Base-by-base conservation (phyloP, 2,797 vertebrate species). In the Eulemur mongoz region DNA sequence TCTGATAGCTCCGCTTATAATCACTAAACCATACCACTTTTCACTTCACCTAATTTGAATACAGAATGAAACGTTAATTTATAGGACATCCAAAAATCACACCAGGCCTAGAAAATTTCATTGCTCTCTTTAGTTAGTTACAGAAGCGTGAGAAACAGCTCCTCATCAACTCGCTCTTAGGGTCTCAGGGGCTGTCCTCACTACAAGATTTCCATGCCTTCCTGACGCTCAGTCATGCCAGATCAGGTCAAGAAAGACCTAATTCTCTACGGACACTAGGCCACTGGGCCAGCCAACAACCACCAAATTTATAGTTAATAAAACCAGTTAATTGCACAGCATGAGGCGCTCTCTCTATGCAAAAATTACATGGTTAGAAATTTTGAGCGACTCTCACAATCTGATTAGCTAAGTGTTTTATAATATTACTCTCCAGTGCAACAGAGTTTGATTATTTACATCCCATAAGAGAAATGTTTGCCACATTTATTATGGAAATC, bases 301-400 rank as follows among this genome's bases (percentile, higher is more conserved):
- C 95, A 89, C 22, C 32, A 57, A 96, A 94, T 94, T 97, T 78
- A 94, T 93, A 82, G 79, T 88, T 96, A 97, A 98, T 86, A 97
- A 97, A 98, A 98, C 75, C 96, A 96, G 95, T 94, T 97, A 98
- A 98, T 72, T 95, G 84, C 97, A 98, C 93, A 98, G 96, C 97
- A 97, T 97, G 98, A 97, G 79, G 73, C 65, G 96, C 73, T 93
- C 88, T 4, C 91, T 97, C 94, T 89, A 86, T 0, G 65, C 80
- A 98, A 97, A 98, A 98, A 98, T 98, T 97, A 97, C 94, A 96
- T 83, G 97, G 93, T 97, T 95, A 97, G 82, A 95, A 92, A 96
- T 93, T 93, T 93, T 96, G 94, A 98, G 95, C 97, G 50, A 95
- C 95, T 98, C 97, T 97, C 96, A 96, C 89, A 98, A 98, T 96